These are phyloP conservation scores for Andrena flavipes DNA, from an alignment of 2,888 invertebrate genomes.

Conservation along the genomic window DNA sequence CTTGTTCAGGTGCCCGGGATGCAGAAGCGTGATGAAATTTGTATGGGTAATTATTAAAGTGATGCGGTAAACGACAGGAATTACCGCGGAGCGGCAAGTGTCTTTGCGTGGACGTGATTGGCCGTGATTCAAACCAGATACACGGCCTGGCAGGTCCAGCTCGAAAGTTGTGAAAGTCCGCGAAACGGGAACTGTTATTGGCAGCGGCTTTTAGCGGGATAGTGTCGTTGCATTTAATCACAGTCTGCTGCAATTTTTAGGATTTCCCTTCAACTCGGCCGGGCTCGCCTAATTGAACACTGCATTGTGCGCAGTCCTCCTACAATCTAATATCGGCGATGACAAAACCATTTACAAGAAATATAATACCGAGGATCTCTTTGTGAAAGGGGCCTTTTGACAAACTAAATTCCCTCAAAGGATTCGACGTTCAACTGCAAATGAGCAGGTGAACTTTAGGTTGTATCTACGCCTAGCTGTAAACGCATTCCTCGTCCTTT, in stretches of 20 bases:
- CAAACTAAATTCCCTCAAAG: background rate
- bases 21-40: no score
- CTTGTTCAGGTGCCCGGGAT: no score
- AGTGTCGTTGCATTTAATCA: constrained; percentile 29
- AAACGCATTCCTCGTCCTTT: background rate
- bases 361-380: no score
- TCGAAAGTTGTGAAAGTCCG: constrained; percentile 27
- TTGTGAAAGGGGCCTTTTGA: background rate
- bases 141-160: constrained; percentile 8
- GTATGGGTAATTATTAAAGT: no score
- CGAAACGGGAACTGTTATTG: constrained; percentile 46
- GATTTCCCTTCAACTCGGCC: background rate
- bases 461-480: no score
- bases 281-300: background rate
- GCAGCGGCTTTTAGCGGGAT: constrained; percentile 51
- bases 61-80: constrained; percentile 1
- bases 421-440: background rate
- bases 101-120: constrained; percentile 25
- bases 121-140: constrained; percentile 25
- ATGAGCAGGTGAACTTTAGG: background rate
- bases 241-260: constrained; percentile 31
- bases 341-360: no score
- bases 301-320: background rate
- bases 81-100: background rate
- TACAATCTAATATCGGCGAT: no score